phyloP scores from a whole-genome alignment of 2,888 invertebrate species.

The Lacanobia wlatinum region DNA sequence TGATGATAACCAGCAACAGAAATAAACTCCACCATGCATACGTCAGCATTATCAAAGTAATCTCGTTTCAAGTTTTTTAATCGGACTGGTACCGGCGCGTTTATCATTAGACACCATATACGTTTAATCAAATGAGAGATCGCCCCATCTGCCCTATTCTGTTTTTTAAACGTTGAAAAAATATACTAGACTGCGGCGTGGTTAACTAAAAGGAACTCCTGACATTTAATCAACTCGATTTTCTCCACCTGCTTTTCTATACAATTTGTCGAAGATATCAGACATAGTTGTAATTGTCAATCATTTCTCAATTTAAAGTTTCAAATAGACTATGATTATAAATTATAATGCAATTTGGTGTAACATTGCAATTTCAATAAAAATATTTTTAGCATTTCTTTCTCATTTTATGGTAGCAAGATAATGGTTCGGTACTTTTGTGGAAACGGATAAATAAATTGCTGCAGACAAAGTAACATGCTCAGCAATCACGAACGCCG shows the following conservation, averaged over 20 bases:
- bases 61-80: slow-evolving; percentile 70
- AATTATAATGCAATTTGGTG: slow-evolving; percentile 50
- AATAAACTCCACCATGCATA: slow-evolving; percentile 58
- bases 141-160: slow-evolving; percentile 32
- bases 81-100: slow-evolving; percentile 46
- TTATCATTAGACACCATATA: slow-evolving; percentile 55
- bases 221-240: slow-evolving; percentile 42
- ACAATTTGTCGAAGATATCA: slow-evolving; percentile 22
- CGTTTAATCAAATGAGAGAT: slow-evolving; percentile 59
- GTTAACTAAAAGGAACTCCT: slow-evolving; percentile 35
- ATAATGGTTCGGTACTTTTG: slow-evolving; percentile 51
- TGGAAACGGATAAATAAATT: slow-evolving; percentile 63
- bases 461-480: slow-evolving; percentile 60
- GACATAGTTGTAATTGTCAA: slow-evolving; percentile 28
- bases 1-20: slow-evolving; percentile 66
- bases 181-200: slow-evolving; percentile 29
- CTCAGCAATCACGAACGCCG: slow-evolving; percentile 64
- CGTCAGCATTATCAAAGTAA: slow-evolving; percentile 64
- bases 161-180: slow-evolving; percentile 19
- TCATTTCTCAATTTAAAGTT: slow-evolving; percentile 28
- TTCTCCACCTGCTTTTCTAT: slow-evolving; percentile 38
- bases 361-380: slow-evolving; percentile 45
- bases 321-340: slow-evolving; percentile 17
- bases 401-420: slow-evolving; percentile 54
- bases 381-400: slow-evolving; percentile 36